Percentiles rank a stretch among this genome's conserved stretches.
These are phyloP conservation scores for Nephila pilipes DNA, from an alignment of 1,140 invertebrate genomes.

Conservation along the genomic window DNA sequence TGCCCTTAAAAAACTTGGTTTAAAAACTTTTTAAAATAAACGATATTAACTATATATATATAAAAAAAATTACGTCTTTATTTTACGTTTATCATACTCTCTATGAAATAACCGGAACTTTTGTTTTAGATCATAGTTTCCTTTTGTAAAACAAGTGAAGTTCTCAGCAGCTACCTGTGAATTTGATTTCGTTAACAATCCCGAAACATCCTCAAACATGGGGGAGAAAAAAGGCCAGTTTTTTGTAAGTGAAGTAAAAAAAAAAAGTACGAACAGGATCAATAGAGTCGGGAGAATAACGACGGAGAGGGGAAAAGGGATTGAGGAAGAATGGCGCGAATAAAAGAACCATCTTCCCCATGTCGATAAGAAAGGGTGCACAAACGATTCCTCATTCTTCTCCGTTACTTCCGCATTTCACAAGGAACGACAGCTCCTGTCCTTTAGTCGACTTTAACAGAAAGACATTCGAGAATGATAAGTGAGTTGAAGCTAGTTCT, in stretches of 20 bases:
- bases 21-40: no score
- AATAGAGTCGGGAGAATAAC: background rate
- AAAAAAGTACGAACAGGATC: background rate
- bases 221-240: background rate
- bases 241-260: background rate
- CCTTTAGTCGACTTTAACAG: background rate
- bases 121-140: background rate
- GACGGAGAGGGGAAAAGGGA: background rate
- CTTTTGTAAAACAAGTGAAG: background rate
- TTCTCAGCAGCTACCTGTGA: background rate
- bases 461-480: constrained; percentile 16
- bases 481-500: constrained; percentile 2
- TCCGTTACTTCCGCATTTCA: background rate
- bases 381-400: constrained; percentile 14
- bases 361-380: background rate
- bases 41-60: no score
- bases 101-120: background rate
- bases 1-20: background rate
- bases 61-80: no score
- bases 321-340: background rate
- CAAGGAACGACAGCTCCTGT: background rate
- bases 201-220: background rate
- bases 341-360: background rate
- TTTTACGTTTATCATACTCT: background rate
- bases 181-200: background rate